Conservation (phyloP, 2,113 vertebrate genomes). For the Nicator chloris region DNA sequence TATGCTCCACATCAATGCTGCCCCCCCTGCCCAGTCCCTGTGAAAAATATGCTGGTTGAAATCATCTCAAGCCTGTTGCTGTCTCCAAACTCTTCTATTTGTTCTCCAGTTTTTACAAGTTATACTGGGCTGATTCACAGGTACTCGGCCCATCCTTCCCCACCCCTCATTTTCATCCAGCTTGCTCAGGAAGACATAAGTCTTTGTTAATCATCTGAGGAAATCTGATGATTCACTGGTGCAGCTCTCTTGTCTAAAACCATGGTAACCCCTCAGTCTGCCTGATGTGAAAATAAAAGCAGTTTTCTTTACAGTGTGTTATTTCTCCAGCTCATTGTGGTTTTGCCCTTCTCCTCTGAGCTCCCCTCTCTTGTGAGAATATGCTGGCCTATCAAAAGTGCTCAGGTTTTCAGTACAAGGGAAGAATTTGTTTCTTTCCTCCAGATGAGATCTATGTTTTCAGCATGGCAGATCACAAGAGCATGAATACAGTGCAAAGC, state of each 20-base stretch:
- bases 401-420: neutral
- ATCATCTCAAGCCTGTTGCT: neutral
- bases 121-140: too few relatives aligned
- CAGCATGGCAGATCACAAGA: neutral
- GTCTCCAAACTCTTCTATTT: neutral
- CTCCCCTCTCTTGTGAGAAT: neutral
- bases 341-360: neutral
- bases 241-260: neutral
- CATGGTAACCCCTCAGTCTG: neutral
- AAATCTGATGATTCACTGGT: neutral
- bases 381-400: neutral
- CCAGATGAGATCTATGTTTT: neutral
- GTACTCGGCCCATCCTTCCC: fast-evolving
- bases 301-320: neutral
- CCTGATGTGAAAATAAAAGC: neutral
- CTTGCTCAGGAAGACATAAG: neutral
- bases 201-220: neutral
- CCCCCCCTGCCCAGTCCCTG: fast-evolving
- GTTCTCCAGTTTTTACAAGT: neutral
- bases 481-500: neutral
- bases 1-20: neutral
- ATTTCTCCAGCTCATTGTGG: neutral
- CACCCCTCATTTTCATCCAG: neutral
- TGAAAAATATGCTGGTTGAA: neutral
- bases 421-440: neutral